phyloP scores from a whole-genome alignment of 2,888 invertebrate genomes.

The Leucania comma region DNA sequence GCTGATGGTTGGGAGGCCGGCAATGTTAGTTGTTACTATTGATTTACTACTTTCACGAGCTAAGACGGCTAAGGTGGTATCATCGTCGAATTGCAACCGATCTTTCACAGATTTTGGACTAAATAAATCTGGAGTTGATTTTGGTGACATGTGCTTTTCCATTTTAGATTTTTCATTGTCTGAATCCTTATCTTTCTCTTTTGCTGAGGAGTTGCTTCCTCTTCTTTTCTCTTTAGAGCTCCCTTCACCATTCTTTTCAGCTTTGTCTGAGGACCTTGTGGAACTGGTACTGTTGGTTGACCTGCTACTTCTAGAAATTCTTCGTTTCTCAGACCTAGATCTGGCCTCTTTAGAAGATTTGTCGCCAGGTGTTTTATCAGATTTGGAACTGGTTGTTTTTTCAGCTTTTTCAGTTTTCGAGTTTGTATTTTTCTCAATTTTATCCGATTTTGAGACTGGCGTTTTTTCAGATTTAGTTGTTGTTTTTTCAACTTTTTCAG shows the following conservation, averaged over 20 bases:
- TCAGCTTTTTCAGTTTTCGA: conserved; percentile 40
- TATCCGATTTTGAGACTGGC: conserved; percentile 11
- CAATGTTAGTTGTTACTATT: conserved; percentile 54
- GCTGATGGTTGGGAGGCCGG: conserved; percentile 81
- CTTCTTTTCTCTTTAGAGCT: conserved; percentile 65
- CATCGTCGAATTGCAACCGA: conserved; percentile 76
- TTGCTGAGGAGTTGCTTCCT: conserved; percentile 59
- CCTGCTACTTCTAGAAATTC: conserved; percentile 75
- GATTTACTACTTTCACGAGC: conserved; percentile 70
- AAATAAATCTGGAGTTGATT: conserved; percentile 43
- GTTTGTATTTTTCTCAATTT: conserved; percentile 30
- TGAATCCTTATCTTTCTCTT: conserved; percentile 64
- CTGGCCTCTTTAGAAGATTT: conserved; percentile 67
- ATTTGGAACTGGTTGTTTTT: conserved; percentile 28
- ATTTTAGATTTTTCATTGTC: conserved; percentile 34
- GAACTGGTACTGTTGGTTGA: conserved; percentile 66
- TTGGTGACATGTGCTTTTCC: conserved; percentile 35
- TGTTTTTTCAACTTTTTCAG: conserved; percentile 17
- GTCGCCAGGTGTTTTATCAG: conserved; percentile 57
- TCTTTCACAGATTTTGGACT: conserved; percentile 71
- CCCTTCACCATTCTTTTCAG: conserved; percentile 58
- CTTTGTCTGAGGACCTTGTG: conserved; percentile 41
- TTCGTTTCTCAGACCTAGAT: conserved; percentile 68
- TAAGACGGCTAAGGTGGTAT: conserved; percentile 77
- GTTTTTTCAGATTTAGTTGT: conserved; percentile 16